Evolutionary conservation across 2,888 invertebrate genomes (phyloP).

Genomic region (Zygogramma bicolorata): DNA sequence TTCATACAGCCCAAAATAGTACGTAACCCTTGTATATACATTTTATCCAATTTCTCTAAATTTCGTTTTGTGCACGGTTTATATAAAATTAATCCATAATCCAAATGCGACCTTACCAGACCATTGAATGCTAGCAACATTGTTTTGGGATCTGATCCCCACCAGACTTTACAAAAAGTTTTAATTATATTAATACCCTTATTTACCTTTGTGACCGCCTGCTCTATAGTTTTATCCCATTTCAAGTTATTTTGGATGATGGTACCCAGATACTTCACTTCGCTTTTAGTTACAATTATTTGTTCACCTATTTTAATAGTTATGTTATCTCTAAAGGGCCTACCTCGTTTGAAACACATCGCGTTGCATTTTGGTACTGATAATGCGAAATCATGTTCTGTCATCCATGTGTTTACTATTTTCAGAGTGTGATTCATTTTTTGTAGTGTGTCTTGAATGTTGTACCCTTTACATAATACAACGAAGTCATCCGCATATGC

Average conservation of each 20-base stretch:
- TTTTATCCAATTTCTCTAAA: too few relatives aligned
- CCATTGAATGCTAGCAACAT: too few relatives aligned
- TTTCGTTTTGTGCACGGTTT: too few relatives aligned
- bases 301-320: background rate
- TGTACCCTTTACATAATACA: background rate
- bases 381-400: slow-evolving; percentile 13
- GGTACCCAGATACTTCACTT: slow-evolving; percentile 30
- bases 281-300: background rate
- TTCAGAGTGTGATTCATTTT: slow-evolving; percentile 16
- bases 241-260: slow-evolving; percentile 23
- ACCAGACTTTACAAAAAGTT: too few relatives aligned
- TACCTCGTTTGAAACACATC: slow-evolving; percentile 20
- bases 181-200: too few relatives aligned
- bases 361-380: slow-evolving; percentile 27
- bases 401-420: slow-evolving; percentile 20
- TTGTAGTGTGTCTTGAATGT: background rate
- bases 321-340: background rate
- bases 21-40: too few relatives aligned
- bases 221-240: slow-evolving; percentile 30
- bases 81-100: too few relatives aligned
- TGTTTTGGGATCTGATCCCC: too few relatives aligned
- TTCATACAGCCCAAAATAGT: too few relatives aligned
- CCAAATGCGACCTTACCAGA: too few relatives aligned
- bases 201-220: too few relatives aligned
- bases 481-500: slow-evolving; percentile 23